Base-by-base conservation (phyloP, 2,797 vertebrate genomes). In the Schizopygopsis malacanthus region DNA sequence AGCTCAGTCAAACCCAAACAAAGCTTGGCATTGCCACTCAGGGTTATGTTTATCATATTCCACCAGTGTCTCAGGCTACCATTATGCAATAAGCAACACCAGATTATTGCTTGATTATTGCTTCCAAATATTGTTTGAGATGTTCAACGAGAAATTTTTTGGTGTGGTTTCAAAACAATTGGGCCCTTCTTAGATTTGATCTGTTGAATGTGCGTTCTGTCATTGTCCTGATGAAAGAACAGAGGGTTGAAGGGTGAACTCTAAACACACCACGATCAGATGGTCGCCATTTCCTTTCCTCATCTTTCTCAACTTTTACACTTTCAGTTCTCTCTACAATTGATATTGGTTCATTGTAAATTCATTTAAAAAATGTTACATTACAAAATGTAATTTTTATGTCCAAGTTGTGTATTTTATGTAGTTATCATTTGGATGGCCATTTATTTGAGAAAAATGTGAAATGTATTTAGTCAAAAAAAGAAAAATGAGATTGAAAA, bases 21-120 rank as follows among this genome's bases (percentile, higher is more conserved):
- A 90, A 84, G 79, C 52, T 81, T 82, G 84, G 82, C 81, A 89
- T 85, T 90, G 87, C 87, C 87, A 90, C 86, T 90, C 89, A 90
- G 87, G 87, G 87, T 87, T 89, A 87, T 90, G 87, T 90, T 89
- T 89, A 89, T 89, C 89, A 69, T 88, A 85, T 87, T 25, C 16
- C 79, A 45, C 50, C n/a, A 83, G 47, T 69, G 73, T 79, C 83
- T 84, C 75, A 39, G 50, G 85, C 67, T 86, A 11, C 6, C 61
- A 70, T 82, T 82, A 84, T 80, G 83, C 47, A 69, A 71, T 65
- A 54, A 63, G 18, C 77, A 85, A 63, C 18, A 45, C 25, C 76
- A 50, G 52, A 54, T 79, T 33, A 33, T 33, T 33, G 33, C 33
- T 33, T 33, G 33, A 33, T 33, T 33, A 33, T 33, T 33, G 33